Conservation (phyloP, 2,113 vertebrate genomes). For the Neodontobutis hainanensis region DNA sequence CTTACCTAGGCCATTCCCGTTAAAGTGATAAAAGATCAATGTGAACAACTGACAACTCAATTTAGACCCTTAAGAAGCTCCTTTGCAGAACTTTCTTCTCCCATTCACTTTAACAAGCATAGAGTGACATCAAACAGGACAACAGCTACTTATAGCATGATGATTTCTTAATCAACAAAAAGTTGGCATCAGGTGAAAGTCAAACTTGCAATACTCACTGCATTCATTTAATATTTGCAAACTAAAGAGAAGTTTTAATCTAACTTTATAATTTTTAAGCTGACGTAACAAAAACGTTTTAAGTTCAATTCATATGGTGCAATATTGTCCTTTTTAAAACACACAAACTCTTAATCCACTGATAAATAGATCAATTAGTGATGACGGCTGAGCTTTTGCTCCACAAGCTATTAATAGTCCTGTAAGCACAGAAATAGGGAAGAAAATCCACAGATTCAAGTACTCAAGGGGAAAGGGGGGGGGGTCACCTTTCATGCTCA, state of each 20-base stretch:
- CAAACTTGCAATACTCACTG: conserved; percentile 42
- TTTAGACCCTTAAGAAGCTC: conserved; percentile 35
- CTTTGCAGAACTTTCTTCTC: conserved; percentile 34
- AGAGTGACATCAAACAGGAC: conserved; percentile 51
- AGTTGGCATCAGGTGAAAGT: conserved; percentile 53
- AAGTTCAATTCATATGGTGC: conserved; percentile 52
- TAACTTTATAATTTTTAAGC: conserved; percentile 59
- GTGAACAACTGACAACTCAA: conserved; percentile 24
- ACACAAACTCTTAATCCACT: conserved; percentile 57
- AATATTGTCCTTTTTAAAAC: conserved; percentile 61
- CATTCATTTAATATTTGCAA: conserved; percentile 52
- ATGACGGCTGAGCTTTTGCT: conserved; percentile 47
- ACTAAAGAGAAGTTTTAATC: conserved; percentile 53
- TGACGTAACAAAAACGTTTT: conserved; percentile 44
- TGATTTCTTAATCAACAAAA: conserved; percentile 41
- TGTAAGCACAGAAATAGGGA: conserved; percentile 45
- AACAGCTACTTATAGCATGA: conserved; percentile 36
- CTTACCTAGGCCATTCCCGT: conserved; percentile 78
- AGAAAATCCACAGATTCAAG: conserved; percentile 54
- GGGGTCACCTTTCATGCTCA: conserved; percentile 57
- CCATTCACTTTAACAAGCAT: conserved; percentile 43
- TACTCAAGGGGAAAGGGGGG: conserved; percentile 36
- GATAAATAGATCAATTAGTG: conserved; percentile 68
- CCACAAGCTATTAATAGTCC: conserved; percentile 56
- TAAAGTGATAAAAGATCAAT: conserved; percentile 62